Base-by-base conservation (phyloP, 2,888 invertebrate genomes). In the Yponomeuta malinellus region DNA sequence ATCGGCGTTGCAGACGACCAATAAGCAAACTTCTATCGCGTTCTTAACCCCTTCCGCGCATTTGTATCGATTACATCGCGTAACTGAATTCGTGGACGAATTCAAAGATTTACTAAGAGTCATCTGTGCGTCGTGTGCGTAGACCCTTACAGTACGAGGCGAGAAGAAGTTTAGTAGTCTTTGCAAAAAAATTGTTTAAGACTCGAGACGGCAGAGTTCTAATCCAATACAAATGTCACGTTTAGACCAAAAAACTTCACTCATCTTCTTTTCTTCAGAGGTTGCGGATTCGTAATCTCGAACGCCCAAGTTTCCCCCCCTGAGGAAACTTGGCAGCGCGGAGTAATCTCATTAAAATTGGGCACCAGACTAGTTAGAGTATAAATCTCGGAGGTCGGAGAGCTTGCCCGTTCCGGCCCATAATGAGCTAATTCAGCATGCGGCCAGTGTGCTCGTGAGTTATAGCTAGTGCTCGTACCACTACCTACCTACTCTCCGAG, bases 351-450 rank as follows among this genome's bases (percentile, higher is more conserved):
- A 83, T 85, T 83, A 80, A 83, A 82, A 84, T 85, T 83, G 78
- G 79, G 79, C 33, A 67, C 37, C 43, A 43, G 37, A 43, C 23
- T 31, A 31, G 67, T 67, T 9, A 37, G 67, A 15, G n/a, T 33
- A 33, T 37, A 67, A 67, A 67, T 67, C 10, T 67, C 33, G 29
- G 67, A 71, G 65, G 63, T n/a, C 33, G 15, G 63, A 68, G 43
- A 66, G 65, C 69, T 69, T 29, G 52, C 78, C 76, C 79, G 76
- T 78, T 77, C 77, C 75, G 78, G 78, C 75, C 78, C 65, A 80
- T 87, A 88, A 88, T 87, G 84, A 88, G 85, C 85, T 87, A 86
- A 87, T 87, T 85, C 83, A 80, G 84, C 81, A 85, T 85, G 82
- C 84, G 78, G 37, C 15, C 52, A 59, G 52, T 15, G 69, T 12